Evolutionary conservation across 2,888 invertebrate species (phyloP), one percentile per base, ranked within the genome.

Genomic region (Tenthredo mesomela): DNA sequence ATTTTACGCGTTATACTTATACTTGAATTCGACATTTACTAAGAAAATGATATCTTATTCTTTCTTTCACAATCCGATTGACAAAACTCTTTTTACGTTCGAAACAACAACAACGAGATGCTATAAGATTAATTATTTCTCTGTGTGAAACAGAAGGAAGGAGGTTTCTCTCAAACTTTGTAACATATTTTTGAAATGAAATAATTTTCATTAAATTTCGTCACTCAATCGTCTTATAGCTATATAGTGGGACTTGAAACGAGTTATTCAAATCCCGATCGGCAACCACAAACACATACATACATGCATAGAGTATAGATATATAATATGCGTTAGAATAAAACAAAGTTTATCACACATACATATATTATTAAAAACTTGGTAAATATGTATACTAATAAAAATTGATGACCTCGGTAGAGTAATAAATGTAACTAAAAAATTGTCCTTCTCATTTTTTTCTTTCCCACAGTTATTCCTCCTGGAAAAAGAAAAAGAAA

Each of bases 221-320:
- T 80, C 80, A 50, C 61, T 58, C 21, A 61, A 61, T 43, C 67
- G 15, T 67, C 15, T 5, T 43, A 61, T 43, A 61, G 37, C 21
- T 80, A n/a, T 29, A 29, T 29, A 61, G 40, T 61, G 80, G n/a
- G 61, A 61, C 50, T 80, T 29, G 61, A 80, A 80, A 80, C 80
- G 37, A 80, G 80, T 80, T 80, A 80, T 80, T 80, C 80, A 80
- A 80, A 61, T 80, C 33, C 15, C 18, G 50, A 77, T 77, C 77
- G 9, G 18, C 29, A n/a, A 77, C 77, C 6, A 25, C 77, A 73
- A 18, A 43, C n/a, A 73, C 71, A 40, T 10, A 25, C 12, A 12
- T 5, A 43, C 43, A 10, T 21, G 10, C 25, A 25, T 73, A 40
- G 4, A 71, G 29, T 3, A 33, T n/a, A 5, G 1, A 33, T 33